phyloP scores from a whole-genome alignment of 1,140 invertebrate genomes.

The Papilio glaucus region DNA sequence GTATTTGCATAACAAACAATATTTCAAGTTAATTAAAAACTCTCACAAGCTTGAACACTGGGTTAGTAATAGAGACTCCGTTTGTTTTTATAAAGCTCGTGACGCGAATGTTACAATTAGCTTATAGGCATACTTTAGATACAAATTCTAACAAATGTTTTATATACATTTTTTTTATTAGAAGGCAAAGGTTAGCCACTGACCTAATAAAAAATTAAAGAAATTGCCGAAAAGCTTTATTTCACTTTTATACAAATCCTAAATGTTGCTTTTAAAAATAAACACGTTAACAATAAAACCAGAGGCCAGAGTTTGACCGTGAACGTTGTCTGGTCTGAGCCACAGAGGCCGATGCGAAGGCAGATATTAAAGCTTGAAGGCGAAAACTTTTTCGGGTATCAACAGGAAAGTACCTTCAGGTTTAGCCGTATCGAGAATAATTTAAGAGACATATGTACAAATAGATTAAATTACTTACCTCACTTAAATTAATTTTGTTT shows the following conservation, averaged over 20 bases:
- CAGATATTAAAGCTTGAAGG: background rate
- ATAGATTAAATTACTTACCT: no score
- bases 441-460: background rate
- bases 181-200: background rate
- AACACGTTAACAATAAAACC: background rate
- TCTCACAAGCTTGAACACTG: no score
- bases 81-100: no score
- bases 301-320: conserved; percentile 10
- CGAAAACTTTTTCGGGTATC: background rate
- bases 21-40: conserved; percentile 3
- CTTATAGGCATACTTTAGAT: no score
- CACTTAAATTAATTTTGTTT: no score
- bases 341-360: background rate
- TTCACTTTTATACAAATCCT: background rate
- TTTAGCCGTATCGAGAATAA: background rate
- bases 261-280: background rate
- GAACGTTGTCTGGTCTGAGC: background rate
- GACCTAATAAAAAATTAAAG: background rate
- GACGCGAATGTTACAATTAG: no score
- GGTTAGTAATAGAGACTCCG: background rate
- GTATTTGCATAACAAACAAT: conserved; percentile 15
- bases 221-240: background rate
- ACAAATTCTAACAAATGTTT: no score
- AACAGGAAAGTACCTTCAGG: background rate
- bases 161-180: no score